Conservation (phyloP, 2,888 invertebrate species). For the Poecilobothrus nobilitatus region DNA sequence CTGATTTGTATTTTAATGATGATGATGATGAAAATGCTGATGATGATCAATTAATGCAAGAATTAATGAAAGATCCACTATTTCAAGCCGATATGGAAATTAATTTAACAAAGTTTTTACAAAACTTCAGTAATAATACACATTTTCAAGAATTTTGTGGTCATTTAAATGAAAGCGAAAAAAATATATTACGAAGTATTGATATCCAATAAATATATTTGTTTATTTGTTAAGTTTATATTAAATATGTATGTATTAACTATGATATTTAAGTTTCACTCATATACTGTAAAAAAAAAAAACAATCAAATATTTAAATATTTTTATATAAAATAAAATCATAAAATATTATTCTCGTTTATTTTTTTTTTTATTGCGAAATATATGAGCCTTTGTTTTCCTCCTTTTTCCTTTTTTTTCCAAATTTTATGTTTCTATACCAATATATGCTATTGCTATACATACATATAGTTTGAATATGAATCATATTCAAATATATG, state of each 20-base stretch:
- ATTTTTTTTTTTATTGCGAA: too few relatives aligned
- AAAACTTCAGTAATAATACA: slow-evolving; percentile 54
- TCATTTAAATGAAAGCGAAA: slow-evolving; percentile 53
- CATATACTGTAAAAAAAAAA: neutral
- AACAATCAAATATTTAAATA: neutral
- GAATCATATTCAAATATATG: too few relatives aligned
- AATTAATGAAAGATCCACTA: slow-evolving; percentile 54
- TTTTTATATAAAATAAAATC: neutral
- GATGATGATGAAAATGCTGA: slow-evolving; percentile 42
- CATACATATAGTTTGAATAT: too few relatives aligned
- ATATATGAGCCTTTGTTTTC: too few relatives aligned
- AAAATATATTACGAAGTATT: slow-evolving; percentile 43
- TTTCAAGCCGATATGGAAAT: slow-evolving; percentile 54
- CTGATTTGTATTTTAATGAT: slow-evolving; percentile 37
- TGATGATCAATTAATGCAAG: slow-evolving; percentile 53
- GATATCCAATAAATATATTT: neutral
- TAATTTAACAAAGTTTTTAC: slow-evolving; percentile 55
- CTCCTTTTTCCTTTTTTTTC: too few relatives aligned
- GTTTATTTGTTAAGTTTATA: neutral
- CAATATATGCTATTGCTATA: too few relatives aligned
- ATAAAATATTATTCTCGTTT: too few relatives aligned
- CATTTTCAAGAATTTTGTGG: slow-evolving; percentile 53
- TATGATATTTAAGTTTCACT: neutral
- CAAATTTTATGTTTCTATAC: too few relatives aligned
- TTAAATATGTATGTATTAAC: neutral